A percentile compares a stretch with the other conserved stretches of the same genome.
Conservation (phyloP, 2,797 vertebrate genomes). For the Dendrocincla fuliginosa region DNA sequence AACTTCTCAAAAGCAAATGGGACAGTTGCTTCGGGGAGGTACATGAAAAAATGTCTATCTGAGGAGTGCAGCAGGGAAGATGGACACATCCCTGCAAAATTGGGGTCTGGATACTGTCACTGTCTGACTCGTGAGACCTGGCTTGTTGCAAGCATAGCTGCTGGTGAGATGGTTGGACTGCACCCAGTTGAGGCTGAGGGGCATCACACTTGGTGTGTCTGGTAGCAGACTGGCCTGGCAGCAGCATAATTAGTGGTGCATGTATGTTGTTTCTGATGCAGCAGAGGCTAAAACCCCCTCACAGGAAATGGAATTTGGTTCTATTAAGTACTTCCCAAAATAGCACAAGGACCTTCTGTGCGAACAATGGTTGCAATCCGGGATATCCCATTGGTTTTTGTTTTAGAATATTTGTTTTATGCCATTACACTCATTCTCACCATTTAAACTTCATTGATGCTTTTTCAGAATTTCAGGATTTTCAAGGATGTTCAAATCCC, state of each 20-base stretch:
- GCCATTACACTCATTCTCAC: not conserved
- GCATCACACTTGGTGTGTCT: not conserved
- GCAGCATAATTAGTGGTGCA: not conserved
- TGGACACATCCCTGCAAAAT: not conserved
- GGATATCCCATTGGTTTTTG: not conserved
- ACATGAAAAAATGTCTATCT: not conserved
- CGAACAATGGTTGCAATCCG: not conserved
- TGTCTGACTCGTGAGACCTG: accelerated
- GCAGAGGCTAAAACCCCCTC: not conserved
- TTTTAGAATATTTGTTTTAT: not conserved
- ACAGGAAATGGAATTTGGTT: not conserved
- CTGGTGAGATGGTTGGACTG: accelerated
- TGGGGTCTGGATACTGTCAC: not conserved
- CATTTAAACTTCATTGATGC: not conserved
- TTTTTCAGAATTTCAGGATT: not conserved
- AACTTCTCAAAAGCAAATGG: not conserved
- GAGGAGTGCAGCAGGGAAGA: not conserved
- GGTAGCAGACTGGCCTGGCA: not conserved
- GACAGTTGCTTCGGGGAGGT: not conserved
- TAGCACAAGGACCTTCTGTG: not conserved
- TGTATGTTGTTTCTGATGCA: not conserved
- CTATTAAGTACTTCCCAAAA: not conserved
- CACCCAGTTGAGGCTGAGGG: not conserved
- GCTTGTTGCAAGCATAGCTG: not conserved
- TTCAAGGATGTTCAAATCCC: not conserved